Percentiles rank a stretch among this genome's conserved stretches.
These are phyloP conservation scores for Chesias legatella DNA, from an alignment of 2,888 invertebrate species.

Conservation along the genomic window DNA sequence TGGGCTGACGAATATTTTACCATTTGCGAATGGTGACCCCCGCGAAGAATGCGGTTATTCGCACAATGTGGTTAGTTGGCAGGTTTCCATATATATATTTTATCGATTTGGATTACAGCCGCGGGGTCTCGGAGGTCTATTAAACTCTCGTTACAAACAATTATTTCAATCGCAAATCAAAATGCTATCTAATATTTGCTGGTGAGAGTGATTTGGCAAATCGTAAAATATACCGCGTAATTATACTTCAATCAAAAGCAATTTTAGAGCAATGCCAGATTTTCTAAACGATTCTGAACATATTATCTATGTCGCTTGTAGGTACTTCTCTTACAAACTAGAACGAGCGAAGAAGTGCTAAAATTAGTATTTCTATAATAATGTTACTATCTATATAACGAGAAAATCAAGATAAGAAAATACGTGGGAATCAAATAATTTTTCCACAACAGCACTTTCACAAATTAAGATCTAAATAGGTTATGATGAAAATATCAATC, in stretches of 20 bases:
- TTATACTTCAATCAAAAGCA: constrained; percentile 19
- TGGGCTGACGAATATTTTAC: constrained; percentile 35
- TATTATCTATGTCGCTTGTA: too few relatives aligned
- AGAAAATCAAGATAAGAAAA: too few relatives aligned
- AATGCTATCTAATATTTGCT: constrained; percentile 37
- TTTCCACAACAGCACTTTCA: too few relatives aligned
- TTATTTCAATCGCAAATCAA: constrained; percentile 41
- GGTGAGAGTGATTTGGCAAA: constrained; percentile 31
- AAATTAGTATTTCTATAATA: too few relatives aligned
- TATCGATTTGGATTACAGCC: constrained; percentile 45
- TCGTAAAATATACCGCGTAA: constrained; percentile 22
- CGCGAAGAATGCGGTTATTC: constrained; percentile 56
- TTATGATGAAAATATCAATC: too few relatives aligned
- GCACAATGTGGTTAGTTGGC: constrained; percentile 44
- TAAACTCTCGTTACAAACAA: constrained; percentile 48
- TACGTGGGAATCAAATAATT: too few relatives aligned
- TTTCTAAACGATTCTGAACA: too few relatives aligned
- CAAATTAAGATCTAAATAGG: too few relatives aligned
- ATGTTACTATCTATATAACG: too few relatives aligned
- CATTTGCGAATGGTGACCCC: constrained; percentile 40
- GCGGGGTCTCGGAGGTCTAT: constrained; percentile 45
- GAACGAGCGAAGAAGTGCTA: too few relatives aligned
- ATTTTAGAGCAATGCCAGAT: constrained; percentile 2
- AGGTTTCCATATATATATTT: constrained; percentile 53
- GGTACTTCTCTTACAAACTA: too few relatives aligned